These are phyloP conservation scores for Hydrocynus forskahlii DNA, from an alignment of 2,797 vertebrate species.

Conservation along the genomic window DNA sequence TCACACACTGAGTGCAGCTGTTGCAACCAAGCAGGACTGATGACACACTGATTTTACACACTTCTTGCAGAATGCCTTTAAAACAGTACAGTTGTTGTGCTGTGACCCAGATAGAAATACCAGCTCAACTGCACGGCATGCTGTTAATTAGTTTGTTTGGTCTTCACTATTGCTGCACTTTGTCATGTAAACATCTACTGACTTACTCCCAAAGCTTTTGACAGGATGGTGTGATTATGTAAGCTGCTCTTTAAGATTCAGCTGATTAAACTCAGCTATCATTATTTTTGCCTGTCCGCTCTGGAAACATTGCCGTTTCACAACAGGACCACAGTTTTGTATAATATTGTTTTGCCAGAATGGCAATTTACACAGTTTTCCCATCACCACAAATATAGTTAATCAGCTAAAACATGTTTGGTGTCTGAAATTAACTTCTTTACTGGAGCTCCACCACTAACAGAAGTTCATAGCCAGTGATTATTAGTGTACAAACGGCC, in stretches of 20 bases:
- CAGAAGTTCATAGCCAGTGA: too few species aligned
- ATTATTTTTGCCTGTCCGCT: not conserved
- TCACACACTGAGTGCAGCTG: conserved; percentile 24
- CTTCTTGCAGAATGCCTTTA: conserved; percentile 1
- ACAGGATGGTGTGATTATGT: not conserved
- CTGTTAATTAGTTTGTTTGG: conserved; percentile 13
- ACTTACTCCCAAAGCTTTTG: not conserved
- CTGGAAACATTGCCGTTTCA: not conserved
- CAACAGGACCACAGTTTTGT: too few species aligned
- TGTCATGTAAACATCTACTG: not conserved
- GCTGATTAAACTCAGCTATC: too few species aligned
- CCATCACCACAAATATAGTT: too few species aligned
- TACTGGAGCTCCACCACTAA: not conserved
- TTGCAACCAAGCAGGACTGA: conserved; percentile 9
- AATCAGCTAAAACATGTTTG: not conserved
- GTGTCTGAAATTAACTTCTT: not conserved
- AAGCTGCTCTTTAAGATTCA: not conserved
- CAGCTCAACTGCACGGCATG: not conserved
- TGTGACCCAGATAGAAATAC: conserved; percentile 15
- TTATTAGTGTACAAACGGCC: too few species aligned
- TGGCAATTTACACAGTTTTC: too few species aligned
- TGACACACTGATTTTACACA: conserved; percentile 25
- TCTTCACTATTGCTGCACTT: not conserved
- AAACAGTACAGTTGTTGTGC: conserved; percentile 17
- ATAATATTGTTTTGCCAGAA: too few species aligned